Conservation (phyloP, 2,888 invertebrate genomes). For the Rhagonycha fulva region DNA sequence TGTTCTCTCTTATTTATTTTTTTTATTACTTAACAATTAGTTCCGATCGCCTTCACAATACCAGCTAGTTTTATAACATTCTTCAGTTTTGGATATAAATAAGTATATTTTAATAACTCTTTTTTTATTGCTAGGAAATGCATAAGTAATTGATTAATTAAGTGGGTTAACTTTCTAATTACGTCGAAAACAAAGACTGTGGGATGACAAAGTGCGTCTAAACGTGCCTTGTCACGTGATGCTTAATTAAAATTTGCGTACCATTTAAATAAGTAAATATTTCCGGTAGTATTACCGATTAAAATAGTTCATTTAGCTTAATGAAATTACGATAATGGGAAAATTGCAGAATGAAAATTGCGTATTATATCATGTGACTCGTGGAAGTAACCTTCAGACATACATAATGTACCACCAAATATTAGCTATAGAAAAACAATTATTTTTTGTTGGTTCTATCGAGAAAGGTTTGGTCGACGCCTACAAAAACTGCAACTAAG, state of each 20-base stretch:
- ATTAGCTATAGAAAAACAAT: neutral
- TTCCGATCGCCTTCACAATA: constrained; percentile 6
- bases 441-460: neutral
- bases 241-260: neutral
- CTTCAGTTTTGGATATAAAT: neutral
- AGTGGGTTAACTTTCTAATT: constrained; percentile 23
- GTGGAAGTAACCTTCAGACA: too few species aligned
- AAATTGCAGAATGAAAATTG: too few species aligned
- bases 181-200: constrained; percentile 18
- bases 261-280: neutral
- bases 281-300: neutral
- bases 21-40: constrained; percentile 4
- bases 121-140: constrained; percentile 10
- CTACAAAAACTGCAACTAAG: neutral
- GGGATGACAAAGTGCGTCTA: constrained; percentile 5
- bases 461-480: neutral
- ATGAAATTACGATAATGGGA: neutral
- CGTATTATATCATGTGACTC: too few species aligned
- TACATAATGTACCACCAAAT: too few species aligned
- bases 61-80: neutral
- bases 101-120: constrained; percentile 12
- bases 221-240: neutral
- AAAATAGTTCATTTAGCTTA: neutral
- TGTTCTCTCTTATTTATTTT: constrained; percentile 8
- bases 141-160: constrained; percentile 18